Evolutionary conservation across 2,113 vertebrate genomes (phyloP).

Genomic region (Pangasianodon gigas): DNA sequence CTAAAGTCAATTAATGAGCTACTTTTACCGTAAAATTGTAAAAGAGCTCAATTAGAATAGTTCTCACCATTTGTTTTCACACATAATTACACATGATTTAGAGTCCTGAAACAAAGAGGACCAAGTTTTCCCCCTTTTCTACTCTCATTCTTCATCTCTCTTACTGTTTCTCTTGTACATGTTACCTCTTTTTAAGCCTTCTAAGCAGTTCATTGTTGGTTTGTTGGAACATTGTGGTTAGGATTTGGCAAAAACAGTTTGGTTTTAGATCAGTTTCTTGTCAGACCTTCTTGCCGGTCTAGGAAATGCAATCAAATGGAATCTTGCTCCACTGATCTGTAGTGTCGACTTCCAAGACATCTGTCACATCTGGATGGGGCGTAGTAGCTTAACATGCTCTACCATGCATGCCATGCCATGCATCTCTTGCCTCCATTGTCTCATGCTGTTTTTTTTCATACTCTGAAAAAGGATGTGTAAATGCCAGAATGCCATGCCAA

Average conservation of each 20-base stretch:
- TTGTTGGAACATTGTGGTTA: background rate
- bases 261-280: background rate
- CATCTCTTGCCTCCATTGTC: background rate
- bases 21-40: background rate
- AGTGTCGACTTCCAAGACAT: background rate
- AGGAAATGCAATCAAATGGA: background rate
- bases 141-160: constrained; percentile 10
- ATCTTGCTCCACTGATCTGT: background rate
- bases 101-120: background rate
- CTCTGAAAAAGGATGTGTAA: background rate
- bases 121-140: background rate
- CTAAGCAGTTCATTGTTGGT: background rate
- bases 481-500: background rate
- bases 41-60: background rate
- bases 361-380: constrained; percentile 17
- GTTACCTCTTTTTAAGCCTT: background rate
- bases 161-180: background rate
- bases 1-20: background rate
- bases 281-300: background rate
- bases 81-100: background rate
- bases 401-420: background rate
- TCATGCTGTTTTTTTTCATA: background rate
- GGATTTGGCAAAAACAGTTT: background rate
- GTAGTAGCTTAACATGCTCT: constrained; percentile 33
- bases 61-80: background rate